Evolutionary conservation across 2,888 invertebrate species (phyloP).

Genomic region (Trissoscelio sp.): DNA sequence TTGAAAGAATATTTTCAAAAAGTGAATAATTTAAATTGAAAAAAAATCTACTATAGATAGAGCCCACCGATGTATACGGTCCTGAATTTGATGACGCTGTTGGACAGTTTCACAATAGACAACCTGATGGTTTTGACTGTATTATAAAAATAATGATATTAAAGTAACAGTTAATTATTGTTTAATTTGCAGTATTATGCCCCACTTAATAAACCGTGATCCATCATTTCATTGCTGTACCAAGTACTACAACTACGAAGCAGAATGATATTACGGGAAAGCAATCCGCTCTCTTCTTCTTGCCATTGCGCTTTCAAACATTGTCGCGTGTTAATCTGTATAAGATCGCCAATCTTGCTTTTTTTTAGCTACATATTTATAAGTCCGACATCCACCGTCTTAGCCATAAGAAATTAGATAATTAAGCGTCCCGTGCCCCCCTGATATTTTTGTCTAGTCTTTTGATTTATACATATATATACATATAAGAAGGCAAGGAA

Average conservation of each 20-base stretch:
- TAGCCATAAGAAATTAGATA: constrained; percentile 58
- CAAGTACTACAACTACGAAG: constrained; percentile 55
- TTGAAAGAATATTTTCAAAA: no score
- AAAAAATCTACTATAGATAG: no score
- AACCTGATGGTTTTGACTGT: no score
- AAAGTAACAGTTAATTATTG: no score
- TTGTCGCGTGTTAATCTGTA: constrained; percentile 68
- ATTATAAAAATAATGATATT: no score
- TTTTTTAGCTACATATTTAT: constrained; percentile 63
- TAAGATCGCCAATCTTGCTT: constrained; percentile 67
- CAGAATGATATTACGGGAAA: constrained; percentile 67
- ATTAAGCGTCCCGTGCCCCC: constrained; percentile 38
- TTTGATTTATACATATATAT: constrained; percentile 57
- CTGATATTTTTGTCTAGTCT: constrained; percentile 69
- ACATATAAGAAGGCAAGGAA: constrained; percentile 23
- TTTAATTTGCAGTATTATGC: constrained; percentile 66
- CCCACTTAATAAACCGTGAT: constrained; percentile 68
- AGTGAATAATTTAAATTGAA: no score
- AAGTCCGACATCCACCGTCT: constrained; percentile 62
- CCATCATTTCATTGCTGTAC: constrained; percentile 52
- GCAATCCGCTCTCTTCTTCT: constrained; percentile 70
- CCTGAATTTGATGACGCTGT: no score
- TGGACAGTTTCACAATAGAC: no score
- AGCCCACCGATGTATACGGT: no score
- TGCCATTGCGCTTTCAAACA: constrained; percentile 71